Percentiles rank a stretch among this genome's conserved stretches.
phyloP scores from a whole-genome alignment of 1,140 invertebrate species.

The Streblospio benedicti region DNA sequence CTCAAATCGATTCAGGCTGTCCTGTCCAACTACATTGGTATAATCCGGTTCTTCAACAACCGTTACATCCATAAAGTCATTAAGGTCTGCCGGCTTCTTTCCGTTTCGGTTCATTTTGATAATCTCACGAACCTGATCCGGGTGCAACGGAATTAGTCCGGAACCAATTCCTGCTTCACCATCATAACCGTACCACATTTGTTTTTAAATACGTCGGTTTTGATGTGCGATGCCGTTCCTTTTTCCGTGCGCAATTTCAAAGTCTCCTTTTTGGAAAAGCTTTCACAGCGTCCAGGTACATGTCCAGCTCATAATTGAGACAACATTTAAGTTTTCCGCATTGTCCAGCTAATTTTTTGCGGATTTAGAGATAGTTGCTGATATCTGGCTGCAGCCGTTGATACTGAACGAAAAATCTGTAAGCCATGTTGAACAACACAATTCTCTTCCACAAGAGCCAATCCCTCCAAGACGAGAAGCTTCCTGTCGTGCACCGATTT shows the following conservation, averaged over 20 bases:
- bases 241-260: neutral
- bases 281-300: neutral
- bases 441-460: neutral
- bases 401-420: neutral
- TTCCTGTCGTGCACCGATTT: neutral
- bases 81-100: neutral
- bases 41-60: neutral
- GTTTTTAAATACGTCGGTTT: conserved; percentile 1
- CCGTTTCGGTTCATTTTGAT: neutral
- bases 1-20: neutral
- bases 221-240: neutral
- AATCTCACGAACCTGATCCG: neutral
- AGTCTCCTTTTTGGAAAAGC: neutral
- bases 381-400: neutral
- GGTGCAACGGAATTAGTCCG: neutral
- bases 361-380: neutral
- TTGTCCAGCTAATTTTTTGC: neutral
- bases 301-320: neutral
- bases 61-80: no score
- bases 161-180: neutral
- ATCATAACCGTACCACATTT: neutral
- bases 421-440: neutral
- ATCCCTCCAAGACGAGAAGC: neutral
- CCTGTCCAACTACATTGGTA: neutral
- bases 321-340: conserved; percentile 2